Percentiles rank a stretch among this genome's conserved stretches.
Conservation (phyloP, 2,888 invertebrate genomes). For the Dryococelus australis region DNA sequence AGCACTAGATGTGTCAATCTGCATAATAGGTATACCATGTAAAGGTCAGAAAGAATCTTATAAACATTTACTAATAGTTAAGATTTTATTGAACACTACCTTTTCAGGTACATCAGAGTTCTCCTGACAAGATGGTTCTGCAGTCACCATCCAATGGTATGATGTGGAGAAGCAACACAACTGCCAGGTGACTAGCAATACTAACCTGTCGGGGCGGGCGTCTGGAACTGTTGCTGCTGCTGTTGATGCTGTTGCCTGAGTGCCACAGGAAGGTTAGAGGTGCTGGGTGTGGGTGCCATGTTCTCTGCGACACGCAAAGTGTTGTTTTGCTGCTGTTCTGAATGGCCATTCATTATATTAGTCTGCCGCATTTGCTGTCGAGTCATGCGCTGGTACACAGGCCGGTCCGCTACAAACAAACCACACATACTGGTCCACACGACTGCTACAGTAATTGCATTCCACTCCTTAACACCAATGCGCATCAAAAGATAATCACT, state of each 20-base stretch:
- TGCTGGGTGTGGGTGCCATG: constrained; percentile 62
- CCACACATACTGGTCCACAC: not conserved
- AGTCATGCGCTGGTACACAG: constrained; percentile 22
- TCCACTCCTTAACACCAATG: too few species aligned
- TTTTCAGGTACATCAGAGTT: too few species aligned
- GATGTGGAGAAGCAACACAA: too few species aligned
- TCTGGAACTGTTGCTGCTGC: constrained; percentile 35
- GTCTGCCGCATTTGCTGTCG: constrained; percentile 62
- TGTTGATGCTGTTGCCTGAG: constrained; percentile 52
- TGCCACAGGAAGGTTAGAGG: constrained; percentile 47
- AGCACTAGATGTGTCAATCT: too few species aligned
- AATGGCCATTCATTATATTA: constrained; percentile 67
- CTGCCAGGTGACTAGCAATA: not conserved
- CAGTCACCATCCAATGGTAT: too few species aligned
- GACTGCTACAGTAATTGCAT: too few species aligned
- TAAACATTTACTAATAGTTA: too few species aligned
- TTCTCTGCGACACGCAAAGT: constrained; percentile 67
- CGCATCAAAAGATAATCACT: too few species aligned
- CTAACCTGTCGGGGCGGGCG: not conserved
- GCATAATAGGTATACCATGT: too few species aligned
- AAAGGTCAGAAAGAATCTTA: too few species aligned
- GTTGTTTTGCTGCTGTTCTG: constrained; percentile 55
- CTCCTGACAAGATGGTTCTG: too few species aligned
- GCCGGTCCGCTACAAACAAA: not conserved
- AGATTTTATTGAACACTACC: too few species aligned